Base-by-base conservation (phyloP, 2,888 invertebrate species). In the Cecidostiba fungosa region DNA sequence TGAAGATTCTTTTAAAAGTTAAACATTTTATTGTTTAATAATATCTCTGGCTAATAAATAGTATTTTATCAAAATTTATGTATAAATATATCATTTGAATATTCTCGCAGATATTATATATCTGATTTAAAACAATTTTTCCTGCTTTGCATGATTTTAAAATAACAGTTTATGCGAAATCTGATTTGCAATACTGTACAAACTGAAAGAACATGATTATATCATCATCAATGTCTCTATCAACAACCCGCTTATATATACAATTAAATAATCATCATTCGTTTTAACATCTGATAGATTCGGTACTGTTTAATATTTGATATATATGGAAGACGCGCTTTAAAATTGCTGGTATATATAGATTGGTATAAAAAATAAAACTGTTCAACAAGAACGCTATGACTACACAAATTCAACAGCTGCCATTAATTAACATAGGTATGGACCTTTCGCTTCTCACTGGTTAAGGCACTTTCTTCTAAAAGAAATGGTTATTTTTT, bases 351-450 rank as follows among this genome's bases (percentile, higher is more conserved):
- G 50, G n/a, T 82, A 59, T 54, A 82, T 76, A 84, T 59, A 80
- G 50, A 59, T 73, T 76, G 72, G 66, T 86, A 85, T 84, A 85
- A 85, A 86, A 86, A 87, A 87, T 83, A 85, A 79, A 87, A 43
- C 26, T 59, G 79, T 59, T 70, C 50, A 62, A 79, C 70, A 80
- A 54, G 72, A 81, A 39, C 69, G 36, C 77, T 43, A 77, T 82
- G 70, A 85, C 85, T 87, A 77, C 80, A 66, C 43, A 29, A 82
- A 36, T 79, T 84, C n/a, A 47, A 80, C 47, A 80, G 50, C 74
- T 82, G 62, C 54, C 70, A 26, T 77, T 77, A 81, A 81, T 72
- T 69, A 59, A 59, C n/a, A 59, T 81, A n/a, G n/a, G n/a, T n/a
- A 43, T 84, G 50, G 69, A 78, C 78, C 23, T 29, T 26, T 19